A percentile compares a stretch with the other conserved stretches of the same genome.
Evolutionary conservation across 2,113 vertebrate species (phyloP).

Genomic region (Sapayoa aenigma): DNA sequence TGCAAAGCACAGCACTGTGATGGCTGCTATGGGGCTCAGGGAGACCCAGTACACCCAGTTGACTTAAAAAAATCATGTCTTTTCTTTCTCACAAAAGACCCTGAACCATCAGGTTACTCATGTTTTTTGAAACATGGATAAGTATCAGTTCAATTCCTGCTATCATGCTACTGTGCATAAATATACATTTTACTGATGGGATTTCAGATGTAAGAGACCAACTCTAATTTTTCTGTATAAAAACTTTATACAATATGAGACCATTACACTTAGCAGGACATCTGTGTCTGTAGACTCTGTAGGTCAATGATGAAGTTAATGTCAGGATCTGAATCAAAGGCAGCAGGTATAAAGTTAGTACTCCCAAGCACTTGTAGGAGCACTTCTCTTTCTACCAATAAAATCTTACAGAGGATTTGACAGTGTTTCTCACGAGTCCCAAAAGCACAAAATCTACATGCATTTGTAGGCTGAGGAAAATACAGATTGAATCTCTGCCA

Average conservation of each 20-base stretch:
- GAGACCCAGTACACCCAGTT: too few species aligned
- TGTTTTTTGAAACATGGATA: neutral
- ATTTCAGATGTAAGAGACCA: neutral
- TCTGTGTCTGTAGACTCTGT: neutral
- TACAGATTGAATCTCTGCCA: neutral
- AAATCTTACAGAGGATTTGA: neutral
- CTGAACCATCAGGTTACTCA: neutral
- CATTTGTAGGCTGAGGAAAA: neutral
- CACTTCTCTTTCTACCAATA: neutral
- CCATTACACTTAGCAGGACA: neutral
- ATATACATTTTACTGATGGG: neutral
- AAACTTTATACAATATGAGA: neutral
- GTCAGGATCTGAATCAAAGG: neutral
- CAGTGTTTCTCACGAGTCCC: neutral
- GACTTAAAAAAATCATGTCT: neutral
- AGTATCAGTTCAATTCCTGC: neutral
- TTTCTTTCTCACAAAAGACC: neutral
- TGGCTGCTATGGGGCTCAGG: too few species aligned
- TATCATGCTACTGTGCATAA: neutral
- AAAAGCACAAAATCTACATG: neutral
- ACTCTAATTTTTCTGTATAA: neutral
- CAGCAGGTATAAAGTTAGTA: neutral
- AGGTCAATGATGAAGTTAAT: neutral
- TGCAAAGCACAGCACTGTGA: too few species aligned
- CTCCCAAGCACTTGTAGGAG: rapidly evolving